Evolutionary conservation across 2,113 vertebrate genomes (phyloP), one percentile per base, ranked within the genome.

Genomic region (Ursus arctos): DNA sequence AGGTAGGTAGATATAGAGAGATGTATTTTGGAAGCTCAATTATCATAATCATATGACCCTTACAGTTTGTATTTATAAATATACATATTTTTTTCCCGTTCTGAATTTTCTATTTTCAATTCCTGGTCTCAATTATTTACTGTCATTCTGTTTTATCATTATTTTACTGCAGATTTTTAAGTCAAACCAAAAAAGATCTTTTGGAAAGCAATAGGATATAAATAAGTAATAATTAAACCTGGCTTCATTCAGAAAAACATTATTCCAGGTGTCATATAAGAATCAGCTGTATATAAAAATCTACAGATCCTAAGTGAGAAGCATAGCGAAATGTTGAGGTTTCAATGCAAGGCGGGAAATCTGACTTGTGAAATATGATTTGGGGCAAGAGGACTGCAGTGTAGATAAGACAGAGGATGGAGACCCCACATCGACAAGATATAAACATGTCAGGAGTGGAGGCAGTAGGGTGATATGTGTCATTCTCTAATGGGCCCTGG

Each of bases 131-230:
- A 59, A 13, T 80, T 80, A 74, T 69, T 22, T 77, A 79, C 71
- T 7, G 7, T 65, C 57, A 69, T 57, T 53, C 40, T 92, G 31
- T 71, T 88, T 51, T 77, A 43, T 81, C 15, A 88, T 83, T 79
- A 49, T 83, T 82, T 95, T 43, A 51, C 36, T 49, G 18, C 84
- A 63, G 59, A 85, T 90, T 18, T 92, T 89, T 61, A 88, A 83
- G 4, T 31, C n/a, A 49, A 26, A 36, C 36, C 36, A 36, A 96
- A 57, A 18, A 4, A 21, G 0, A 22, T 4, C 15, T 80, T 76
- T 69, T 49, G 13, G 16, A 83, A 86, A 79, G 8, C 59, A 93
- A 83, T 36, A 61, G 51, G 1, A 57, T 51, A 0, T 89, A 89
- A 87, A 53, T 33, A 93, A 85, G 26, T n/a, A 80, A n/a, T 28